A percentile compares a stretch with the other conserved stretches of the same genome.
phyloP scores from a whole-genome alignment of 2,113 vertebrate genomes.

The Hippocampus zosterae region DNA sequence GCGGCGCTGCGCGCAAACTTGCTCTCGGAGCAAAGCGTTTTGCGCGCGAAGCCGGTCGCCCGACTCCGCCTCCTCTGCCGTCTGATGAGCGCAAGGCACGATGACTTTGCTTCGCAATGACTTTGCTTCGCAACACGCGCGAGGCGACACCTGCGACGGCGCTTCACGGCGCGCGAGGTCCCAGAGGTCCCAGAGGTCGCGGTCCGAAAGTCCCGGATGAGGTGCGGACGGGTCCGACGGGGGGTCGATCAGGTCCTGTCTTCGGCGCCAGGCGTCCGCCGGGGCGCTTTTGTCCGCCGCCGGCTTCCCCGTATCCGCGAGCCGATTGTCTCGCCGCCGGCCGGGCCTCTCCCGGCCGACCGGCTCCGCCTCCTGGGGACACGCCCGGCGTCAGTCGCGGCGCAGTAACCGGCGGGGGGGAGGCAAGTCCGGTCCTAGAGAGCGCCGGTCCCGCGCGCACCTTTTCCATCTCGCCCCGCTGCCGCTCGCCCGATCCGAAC shows the following conservation, averaged over 20 bases:
- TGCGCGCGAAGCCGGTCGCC: slow-evolving; percentile 79
- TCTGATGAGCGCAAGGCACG: slow-evolving; percentile 55
- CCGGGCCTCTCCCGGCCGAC: slow-evolving; percentile 70
- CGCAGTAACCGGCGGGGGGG: no score
- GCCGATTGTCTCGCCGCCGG: slow-evolving; percentile 66
- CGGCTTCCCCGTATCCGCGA: slow-evolving; percentile 77
- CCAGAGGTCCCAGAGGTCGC: slow-evolving; percentile 75
- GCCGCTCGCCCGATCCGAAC: no score
- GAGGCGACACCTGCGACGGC: slow-evolving; percentile 45
- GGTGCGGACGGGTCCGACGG: slow-evolving; percentile 54
- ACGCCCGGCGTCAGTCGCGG: not conserved
- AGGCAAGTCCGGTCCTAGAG: no score
- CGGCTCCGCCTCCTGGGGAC: slow-evolving; percentile 43
- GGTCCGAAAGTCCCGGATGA: slow-evolving; percentile 51
- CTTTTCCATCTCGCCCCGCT: no score
- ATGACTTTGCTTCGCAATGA: no score
- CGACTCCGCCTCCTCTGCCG: slow-evolving; percentile 82
- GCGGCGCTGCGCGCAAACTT: slow-evolving; percentile 82
- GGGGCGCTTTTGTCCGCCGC: slow-evolving; percentile 69
- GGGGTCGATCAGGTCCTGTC: slow-evolving; percentile 77
- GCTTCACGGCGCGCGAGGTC: slow-evolving; percentile 71
- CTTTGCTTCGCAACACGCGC: slow-evolving; percentile 45
- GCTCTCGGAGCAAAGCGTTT: slow-evolving; percentile 85
- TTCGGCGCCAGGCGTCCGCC: slow-evolving; percentile 70
- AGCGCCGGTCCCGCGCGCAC: no score